Conservation (phyloP, 2,888 invertebrate genomes). For the Girardia tigrina region DNA sequence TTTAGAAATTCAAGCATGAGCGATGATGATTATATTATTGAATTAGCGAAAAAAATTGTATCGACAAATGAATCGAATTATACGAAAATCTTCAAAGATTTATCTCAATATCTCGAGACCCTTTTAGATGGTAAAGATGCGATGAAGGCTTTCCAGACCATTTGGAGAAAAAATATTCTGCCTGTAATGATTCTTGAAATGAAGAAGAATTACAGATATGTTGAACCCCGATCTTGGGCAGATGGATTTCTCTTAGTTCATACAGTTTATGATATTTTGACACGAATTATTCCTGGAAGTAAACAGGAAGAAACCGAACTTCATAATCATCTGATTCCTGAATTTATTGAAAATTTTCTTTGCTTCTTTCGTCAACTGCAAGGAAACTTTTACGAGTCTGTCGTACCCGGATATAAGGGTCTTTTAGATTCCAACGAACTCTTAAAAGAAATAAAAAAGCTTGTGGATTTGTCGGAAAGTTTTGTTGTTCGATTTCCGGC, state of each 20-base stretch:
- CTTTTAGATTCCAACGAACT: constrained; percentile 11
- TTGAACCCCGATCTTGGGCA: constrained; percentile 44
- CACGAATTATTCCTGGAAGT: constrained; percentile 37
- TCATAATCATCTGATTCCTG: constrained; percentile 42
- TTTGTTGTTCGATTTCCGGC: constrained; percentile 16
- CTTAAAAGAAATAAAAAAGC: neutral
- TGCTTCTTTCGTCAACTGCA: constrained; percentile 44
- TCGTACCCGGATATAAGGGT: neutral
- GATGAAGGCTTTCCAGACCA: constrained; percentile 40
- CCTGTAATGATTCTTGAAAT: constrained; percentile 44
- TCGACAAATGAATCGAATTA: neutral
- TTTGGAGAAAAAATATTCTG: constrained; percentile 45
- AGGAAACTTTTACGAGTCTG: constrained; percentile 38
- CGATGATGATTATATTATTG: constrained; percentile 21
- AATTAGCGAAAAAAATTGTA: constrained; percentile 27
- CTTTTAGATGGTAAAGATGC: constrained; percentile 40
- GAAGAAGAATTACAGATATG: constrained; percentile 46
- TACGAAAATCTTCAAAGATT: neutral
- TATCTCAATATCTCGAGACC: constrained; percentile 3
- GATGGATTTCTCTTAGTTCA: constrained; percentile 43
- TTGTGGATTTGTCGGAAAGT: constrained; percentile 5
- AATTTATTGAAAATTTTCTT: constrained; percentile 43
- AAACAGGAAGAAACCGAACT: constrained; percentile 40
- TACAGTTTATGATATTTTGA: constrained; percentile 26
- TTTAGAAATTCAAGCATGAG: too few relatives aligned